Evolutionary conservation across 2,888 invertebrate species (phyloP), one percentile per base, ranked within the genome.

Genomic region (Leptopilina myrica): DNA sequence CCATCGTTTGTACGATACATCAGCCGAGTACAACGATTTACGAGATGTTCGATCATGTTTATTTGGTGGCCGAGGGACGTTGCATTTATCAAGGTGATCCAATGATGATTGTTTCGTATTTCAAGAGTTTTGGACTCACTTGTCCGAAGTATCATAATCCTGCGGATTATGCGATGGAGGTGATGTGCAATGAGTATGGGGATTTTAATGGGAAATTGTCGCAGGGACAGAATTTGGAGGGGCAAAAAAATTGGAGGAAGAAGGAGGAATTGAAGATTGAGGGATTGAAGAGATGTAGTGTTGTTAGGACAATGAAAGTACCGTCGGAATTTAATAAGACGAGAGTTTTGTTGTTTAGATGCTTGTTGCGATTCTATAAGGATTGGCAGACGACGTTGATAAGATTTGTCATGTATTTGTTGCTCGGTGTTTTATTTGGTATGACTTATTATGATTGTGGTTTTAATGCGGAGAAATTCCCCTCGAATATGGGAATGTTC

Each of bases 71-170:
- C 0, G 95, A 95, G 73, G 99, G 99, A 8, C 93, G 94, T 87
- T 98, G 98, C 91, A 95, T 98, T 76, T 99, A 97, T 92, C 95
- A 96, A 88, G 98, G 98, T 0, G 93, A 95, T 0, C 95, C 97
- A 15, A 93, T 92, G 5, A 95, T 96, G 85, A 95, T 98, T 0
- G 95, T 99, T 0, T 94, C 95, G 0, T 98, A 96, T 92, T 93
- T 99, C 64, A 93, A 95, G 14, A 93, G 94, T 0, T 91, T 96
- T 14, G 96, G 96, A 0, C 93, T 98, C 0, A 93, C 95, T 15
- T 99, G 99, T 90, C 99, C 99, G 0, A 94, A 95, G 85, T 99
- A 98, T 91, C 98, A 99, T 92, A 99, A 98, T 92, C 98, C 98
- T 0, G 98, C 99, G 0, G 99, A 99, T 93, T 98, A 96, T 91